phyloP scores from a whole-genome alignment of 2,888 invertebrate genomes.

The Volucella inanis region DNA sequence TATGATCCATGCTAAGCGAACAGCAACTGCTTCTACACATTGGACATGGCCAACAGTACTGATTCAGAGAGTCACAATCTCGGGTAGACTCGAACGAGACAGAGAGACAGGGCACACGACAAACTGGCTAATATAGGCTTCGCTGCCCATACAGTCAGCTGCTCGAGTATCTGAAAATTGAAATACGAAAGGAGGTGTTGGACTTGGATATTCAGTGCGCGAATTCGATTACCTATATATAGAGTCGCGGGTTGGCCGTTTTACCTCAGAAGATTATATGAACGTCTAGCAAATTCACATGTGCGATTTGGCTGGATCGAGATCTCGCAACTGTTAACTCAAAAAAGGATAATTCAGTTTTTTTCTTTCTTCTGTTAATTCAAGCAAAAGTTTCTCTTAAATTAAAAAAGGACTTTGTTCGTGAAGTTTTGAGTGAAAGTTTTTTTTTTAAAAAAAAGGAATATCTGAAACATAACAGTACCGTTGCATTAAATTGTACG shows the following conservation, averaged over 20 bases:
- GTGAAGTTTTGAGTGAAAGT: constrained; percentile 19
- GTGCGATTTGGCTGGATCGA: constrained; percentile 46
- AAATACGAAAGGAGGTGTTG: constrained; percentile 61
- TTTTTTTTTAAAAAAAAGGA: background rate
- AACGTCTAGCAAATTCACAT: constrained; percentile 64
- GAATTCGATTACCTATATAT: constrained; percentile 64
- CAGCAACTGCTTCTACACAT: constrained; percentile 49
- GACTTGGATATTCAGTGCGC: constrained; percentile 43
- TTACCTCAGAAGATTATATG: constrained; percentile 71
- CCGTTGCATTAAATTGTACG: too few species aligned
- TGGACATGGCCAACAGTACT: constrained; percentile 3
- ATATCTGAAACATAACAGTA: too few species aligned
- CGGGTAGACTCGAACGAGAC: constrained; percentile 69
- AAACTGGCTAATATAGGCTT: constrained; percentile 51
- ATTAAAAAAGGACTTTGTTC: constrained; percentile 14
- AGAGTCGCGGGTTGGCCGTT: constrained; percentile 62
- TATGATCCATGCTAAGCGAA: constrained; percentile 30
- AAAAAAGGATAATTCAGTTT: constrained; percentile 38
- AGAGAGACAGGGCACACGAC: constrained; percentile 68
- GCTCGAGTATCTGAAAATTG: constrained; percentile 41
- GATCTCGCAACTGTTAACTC: constrained; percentile 11
- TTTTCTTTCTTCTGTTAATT: background rate
- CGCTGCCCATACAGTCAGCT: constrained; percentile 56
- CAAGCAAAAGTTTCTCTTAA: constrained; percentile 14
- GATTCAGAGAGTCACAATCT: constrained; percentile 43